Conservation (phyloP, 2,113 vertebrate species). For the Brachyistius frenatus region DNA sequence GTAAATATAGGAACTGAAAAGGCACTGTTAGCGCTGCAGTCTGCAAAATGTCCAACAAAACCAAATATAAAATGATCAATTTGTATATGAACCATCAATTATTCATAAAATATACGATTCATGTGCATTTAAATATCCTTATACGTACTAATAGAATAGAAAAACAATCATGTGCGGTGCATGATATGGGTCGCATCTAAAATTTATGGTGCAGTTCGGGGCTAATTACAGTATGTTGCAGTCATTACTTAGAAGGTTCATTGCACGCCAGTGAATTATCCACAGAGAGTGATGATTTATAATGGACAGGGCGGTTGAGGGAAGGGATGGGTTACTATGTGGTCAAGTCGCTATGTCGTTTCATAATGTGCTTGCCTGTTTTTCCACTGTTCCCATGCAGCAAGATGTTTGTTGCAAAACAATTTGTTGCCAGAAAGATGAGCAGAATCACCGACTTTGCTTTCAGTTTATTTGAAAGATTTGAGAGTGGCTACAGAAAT, state of each 20-base stretch:
- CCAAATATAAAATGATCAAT: neutral
- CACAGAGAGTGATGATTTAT: conserved; percentile 14
- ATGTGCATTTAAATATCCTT: neutral
- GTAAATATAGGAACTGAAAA: too few species aligned
- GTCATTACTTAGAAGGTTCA: neutral
- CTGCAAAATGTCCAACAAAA: too few species aligned
- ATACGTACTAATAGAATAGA: neutral
- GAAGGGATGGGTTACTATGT: conserved; percentile 14
- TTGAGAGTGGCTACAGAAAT: neutral
- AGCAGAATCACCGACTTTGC: neutral
- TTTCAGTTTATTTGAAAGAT: too few species aligned
- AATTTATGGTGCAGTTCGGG: neutral
- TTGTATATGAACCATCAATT: neutral
- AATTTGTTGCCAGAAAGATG: neutral
- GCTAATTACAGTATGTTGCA: neutral
- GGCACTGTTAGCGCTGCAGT: too few species aligned
- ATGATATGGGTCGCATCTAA: neutral
- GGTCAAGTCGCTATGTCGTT: conserved; percentile 5
- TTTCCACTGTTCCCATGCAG: neutral
- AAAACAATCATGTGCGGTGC: too few species aligned
- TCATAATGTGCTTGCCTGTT: conserved; percentile 9
- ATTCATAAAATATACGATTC: neutral
- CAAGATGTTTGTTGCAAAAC: conserved; percentile 10
- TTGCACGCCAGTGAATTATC: neutral
- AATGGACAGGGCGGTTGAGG: conserved; percentile 7